Percentiles rank a stretch among this genome's conserved stretches.
Conservation (phyloP, 2,888 invertebrate species). For the Arge pagana region DNA sequence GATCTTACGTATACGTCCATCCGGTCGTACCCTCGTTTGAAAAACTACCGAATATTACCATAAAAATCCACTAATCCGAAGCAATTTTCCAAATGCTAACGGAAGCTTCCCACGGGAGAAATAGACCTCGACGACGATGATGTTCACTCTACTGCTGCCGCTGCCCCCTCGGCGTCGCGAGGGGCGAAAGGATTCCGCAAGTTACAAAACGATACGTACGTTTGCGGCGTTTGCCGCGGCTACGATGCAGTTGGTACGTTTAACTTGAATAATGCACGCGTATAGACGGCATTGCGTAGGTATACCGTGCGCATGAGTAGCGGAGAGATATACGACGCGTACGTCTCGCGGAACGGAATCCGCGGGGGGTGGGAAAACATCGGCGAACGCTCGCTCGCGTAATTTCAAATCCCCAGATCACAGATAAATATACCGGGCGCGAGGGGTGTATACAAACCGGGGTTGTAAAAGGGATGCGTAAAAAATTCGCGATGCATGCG, state of each 20-base stretch:
- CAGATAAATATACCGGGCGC: slow-evolving; percentile 9
- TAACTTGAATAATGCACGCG: too few relatives aligned
- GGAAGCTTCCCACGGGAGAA: slow-evolving; percentile 41
- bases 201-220: too few relatives aligned
- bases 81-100: slow-evolving; percentile 33
- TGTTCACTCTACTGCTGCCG: slow-evolving; percentile 27
- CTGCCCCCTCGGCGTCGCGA: slow-evolving; percentile 24
- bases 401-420: slow-evolving; percentile 19
- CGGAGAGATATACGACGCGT: too few relatives aligned
- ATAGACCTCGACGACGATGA: slow-evolving; percentile 44
- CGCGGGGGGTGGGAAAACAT: not conserved
- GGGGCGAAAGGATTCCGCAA: slow-evolving; percentile 23
- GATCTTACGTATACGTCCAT: slow-evolving; percentile 20
- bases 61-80: slow-evolving; percentile 46
- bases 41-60: slow-evolving; percentile 37
- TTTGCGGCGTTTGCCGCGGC: too few relatives aligned
- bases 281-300: too few relatives aligned
- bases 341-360: too few relatives aligned
- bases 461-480: slow-evolving; percentile 18
- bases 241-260: too few relatives aligned
- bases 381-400: slow-evolving; percentile 14
- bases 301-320: too few relatives aligned
- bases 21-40: slow-evolving; percentile 30
- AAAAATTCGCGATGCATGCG: slow-evolving; percentile 16
- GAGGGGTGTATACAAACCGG: slow-evolving; percentile 2